Evolutionary conservation across 2,888 invertebrate species (phyloP).

Genomic region (Bombylius major): DNA sequence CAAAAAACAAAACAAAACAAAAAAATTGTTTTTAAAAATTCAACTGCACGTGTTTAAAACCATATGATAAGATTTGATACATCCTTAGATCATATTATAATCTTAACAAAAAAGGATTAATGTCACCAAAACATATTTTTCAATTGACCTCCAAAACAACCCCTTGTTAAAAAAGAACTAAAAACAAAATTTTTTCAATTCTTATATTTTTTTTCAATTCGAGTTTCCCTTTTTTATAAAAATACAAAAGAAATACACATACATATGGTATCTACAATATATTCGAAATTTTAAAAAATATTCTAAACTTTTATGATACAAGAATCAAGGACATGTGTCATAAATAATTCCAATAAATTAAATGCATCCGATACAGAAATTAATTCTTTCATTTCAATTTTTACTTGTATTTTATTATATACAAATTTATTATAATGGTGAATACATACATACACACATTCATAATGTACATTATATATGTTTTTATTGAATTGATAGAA

Average conservation of each 20-base stretch:
- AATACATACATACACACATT: too few species aligned
- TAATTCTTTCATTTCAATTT: slow-evolving; percentile 2
- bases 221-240: too few species aligned
- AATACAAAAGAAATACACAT: neutral
- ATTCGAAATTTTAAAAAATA: slow-evolving; percentile 5
- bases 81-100: slow-evolving; percentile 22
- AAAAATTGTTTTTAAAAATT: too few species aligned
- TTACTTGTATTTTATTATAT: too few species aligned
- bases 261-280: neutral
- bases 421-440: too few species aligned
- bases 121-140: slow-evolving; percentile 38
- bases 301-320: neutral
- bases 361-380: slow-evolving; percentile 32
- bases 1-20: too few species aligned
- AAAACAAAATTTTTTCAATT: too few species aligned
- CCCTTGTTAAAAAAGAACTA: neutral
- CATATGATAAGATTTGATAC: slow-evolving; percentile 9
- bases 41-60: slow-evolving; percentile 8
- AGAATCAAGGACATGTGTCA: slow-evolving; percentile 21
- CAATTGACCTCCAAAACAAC: slow-evolving; percentile 13
- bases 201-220: too few species aligned
- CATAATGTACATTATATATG: too few species aligned
- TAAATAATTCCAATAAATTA: slow-evolving; percentile 37
- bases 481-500: too few species aligned
- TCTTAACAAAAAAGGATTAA: slow-evolving; percentile 34